These are phyloP conservation scores for Monopis laevigella DNA, from an alignment of 2,888 invertebrate species.

Conservation along the genomic window DNA sequence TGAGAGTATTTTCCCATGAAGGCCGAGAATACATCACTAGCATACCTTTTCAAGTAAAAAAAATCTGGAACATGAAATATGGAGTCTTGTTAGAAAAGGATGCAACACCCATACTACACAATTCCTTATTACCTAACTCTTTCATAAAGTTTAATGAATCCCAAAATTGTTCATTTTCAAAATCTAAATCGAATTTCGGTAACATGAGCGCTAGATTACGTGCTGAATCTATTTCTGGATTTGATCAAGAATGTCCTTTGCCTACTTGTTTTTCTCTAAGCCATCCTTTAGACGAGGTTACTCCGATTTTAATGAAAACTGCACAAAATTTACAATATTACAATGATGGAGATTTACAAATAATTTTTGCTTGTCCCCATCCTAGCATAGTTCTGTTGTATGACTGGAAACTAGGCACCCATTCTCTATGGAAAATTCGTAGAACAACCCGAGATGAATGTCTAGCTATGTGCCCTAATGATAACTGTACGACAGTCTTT, in stretches of 20 bases:
- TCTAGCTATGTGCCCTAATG: slow-evolving; percentile 64
- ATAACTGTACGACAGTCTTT: slow-evolving; percentile 47
- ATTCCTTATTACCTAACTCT: slow-evolving; percentile 39
- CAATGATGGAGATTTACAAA: slow-evolving; percentile 71
- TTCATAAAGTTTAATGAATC: slow-evolving; percentile 48
- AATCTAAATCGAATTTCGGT: slow-evolving; percentile 30
- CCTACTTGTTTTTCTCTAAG: slow-evolving; percentile 87
- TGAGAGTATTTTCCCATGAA: slow-evolving; percentile 80
- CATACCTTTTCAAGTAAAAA: slow-evolving; percentile 82
- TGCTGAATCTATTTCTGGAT: slow-evolving; percentile 42
- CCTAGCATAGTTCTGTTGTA: slow-evolving; percentile 86
- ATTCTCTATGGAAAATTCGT: slow-evolving; percentile 84
- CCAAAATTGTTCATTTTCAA: slow-evolving; percentile 41
- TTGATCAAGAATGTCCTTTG: slow-evolving; percentile 62
- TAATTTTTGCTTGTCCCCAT: slow-evolving; percentile 79
- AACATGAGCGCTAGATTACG: slow-evolving; percentile 49
- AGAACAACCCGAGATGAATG: slow-evolving; percentile 80
- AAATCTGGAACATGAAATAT: slow-evolving; percentile 85
- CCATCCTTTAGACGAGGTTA: slow-evolving; percentile 92
- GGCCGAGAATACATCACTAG: slow-evolving; percentile 87
- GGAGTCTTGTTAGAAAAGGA: slow-evolving; percentile 86
- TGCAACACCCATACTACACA: slow-evolving; percentile 40
- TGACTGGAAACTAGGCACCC: slow-evolving; percentile 78
- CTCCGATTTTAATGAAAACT: slow-evolving; percentile 81
- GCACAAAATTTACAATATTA: slow-evolving; percentile 68